Conservation (phyloP, 2,797 vertebrate species). For the Discoglossus pictus region DNA sequence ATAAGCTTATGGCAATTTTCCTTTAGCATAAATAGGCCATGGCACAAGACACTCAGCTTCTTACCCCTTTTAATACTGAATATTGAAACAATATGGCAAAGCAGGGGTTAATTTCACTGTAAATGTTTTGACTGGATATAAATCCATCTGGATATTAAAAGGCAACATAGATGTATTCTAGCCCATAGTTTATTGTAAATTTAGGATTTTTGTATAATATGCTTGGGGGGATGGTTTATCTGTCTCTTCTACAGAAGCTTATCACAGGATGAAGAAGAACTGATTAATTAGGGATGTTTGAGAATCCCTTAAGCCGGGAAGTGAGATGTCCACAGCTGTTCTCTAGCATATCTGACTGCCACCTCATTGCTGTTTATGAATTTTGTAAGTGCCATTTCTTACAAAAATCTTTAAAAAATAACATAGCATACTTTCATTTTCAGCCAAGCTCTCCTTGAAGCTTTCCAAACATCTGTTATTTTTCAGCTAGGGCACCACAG, state of each 20-base stretch:
- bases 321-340: slow-evolving; percentile 5
- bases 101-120: too few relatives aligned
- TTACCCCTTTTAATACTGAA: too few relatives aligned
- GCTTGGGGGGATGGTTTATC: slow-evolving; percentile 8
- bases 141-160: slow-evolving; percentile 32
- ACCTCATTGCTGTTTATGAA: slow-evolving; percentile 2
- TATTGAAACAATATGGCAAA: too few relatives aligned
- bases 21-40: too few relatives aligned
- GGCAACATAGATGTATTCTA: neutral
- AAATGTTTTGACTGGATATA: too few relatives aligned
- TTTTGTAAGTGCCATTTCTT: slow-evolving; percentile 14
- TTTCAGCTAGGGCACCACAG: slow-evolving; percentile 20
- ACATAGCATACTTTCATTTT: neutral
- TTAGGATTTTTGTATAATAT: slow-evolving; percentile 25
- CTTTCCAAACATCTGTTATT: slow-evolving; percentile 26
- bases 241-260: slow-evolving; percentile 20
- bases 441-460: neutral
- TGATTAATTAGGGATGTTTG: slow-evolving; percentile 33
- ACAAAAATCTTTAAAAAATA: slow-evolving; percentile 23
- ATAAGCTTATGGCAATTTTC: too few relatives aligned
- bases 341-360: slow-evolving; percentile 19
- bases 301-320: slow-evolving; percentile 10
- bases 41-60: too few relatives aligned
- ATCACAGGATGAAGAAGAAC: slow-evolving; percentile 33
- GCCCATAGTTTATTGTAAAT: slow-evolving; percentile 16